phyloP scores from a whole-genome alignment of 2,797 vertebrate genomes.

The Steatocranus sp. region DNA sequence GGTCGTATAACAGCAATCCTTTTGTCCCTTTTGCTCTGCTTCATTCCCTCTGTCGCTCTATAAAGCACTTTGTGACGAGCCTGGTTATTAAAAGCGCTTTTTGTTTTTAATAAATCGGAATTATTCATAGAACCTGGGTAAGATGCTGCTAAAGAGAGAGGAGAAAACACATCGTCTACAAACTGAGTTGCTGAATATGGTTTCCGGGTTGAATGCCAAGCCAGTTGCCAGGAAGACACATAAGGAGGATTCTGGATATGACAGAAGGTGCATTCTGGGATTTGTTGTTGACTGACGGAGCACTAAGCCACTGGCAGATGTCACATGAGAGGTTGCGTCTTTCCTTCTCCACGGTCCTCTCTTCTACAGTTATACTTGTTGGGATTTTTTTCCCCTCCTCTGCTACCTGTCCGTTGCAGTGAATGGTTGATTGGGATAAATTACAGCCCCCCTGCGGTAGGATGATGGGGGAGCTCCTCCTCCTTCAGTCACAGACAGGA shows the following conservation, averaged over 20 bases:
- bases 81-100: slow-evolving; percentile 42
- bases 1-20: background rate
- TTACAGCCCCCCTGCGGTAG: slow-evolving; percentile 9
- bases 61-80: slow-evolving; percentile 71
- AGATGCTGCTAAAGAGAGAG: slow-evolving; percentile 15
- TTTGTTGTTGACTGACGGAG: slow-evolving; percentile 47
- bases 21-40: background rate
- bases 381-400: background rate
- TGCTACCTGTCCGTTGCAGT: slow-evolving; percentile 17
- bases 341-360: background rate
- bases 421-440: slow-evolving; percentile 40
- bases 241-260: slow-evolving; percentile 36
- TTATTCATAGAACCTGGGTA: slow-evolving; percentile 9
- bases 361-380: background rate
- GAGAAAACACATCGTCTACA: background rate
- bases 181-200: slow-evolving; percentile 14
- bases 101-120: background rate
- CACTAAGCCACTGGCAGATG: slow-evolving; percentile 1
- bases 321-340: slow-evolving; percentile 12
- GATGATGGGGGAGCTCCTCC: slow-evolving; percentile 44
- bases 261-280: slow-evolving; percentile 75
- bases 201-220: slow-evolving; percentile 41
- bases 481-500: slow-evolving; percentile 40
- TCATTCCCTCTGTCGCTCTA: slow-evolving; percentile 14
- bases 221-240: slow-evolving; percentile 59